A percentile compares a stretch with the other conserved stretches of the same genome.
These are phyloP conservation scores for Pasiphila rectangulata DNA, from an alignment of 2,888 invertebrate genomes.

Conservation along the genomic window DNA sequence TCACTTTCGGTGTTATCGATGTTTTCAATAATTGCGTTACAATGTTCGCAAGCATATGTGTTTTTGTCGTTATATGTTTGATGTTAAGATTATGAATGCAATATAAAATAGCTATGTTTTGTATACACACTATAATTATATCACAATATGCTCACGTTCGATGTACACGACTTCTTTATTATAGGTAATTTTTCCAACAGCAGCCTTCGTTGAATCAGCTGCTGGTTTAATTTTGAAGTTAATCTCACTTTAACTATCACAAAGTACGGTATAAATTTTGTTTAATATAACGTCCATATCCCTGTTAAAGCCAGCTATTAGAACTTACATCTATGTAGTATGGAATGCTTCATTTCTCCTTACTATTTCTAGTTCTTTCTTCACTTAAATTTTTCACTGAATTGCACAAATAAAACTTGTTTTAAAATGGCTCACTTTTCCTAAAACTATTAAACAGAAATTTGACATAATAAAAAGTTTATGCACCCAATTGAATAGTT, in stretches of 20 bases:
- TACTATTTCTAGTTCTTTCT: constrained; percentile 74
- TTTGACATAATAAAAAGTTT: constrained; percentile 48
- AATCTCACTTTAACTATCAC: constrained; percentile 40
- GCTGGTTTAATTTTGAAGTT: constrained; percentile 45
- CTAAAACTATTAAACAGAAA: constrained; percentile 60
- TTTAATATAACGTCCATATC: constrained; percentile 73
- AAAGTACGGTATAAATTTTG: constrained; percentile 52
- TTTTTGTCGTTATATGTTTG: constrained; percentile 38
- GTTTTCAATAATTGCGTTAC: constrained; percentile 39
- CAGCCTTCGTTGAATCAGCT: constrained; percentile 50
- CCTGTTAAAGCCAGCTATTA: constrained; percentile 81
- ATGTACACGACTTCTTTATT: constrained; percentile 51
- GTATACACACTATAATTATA: constrained; percentile 44
- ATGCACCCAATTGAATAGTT: constrained; percentile 63
- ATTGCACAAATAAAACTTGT: constrained; percentile 76
- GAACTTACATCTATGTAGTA: constrained; percentile 71
- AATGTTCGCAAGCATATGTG: constrained; percentile 46
- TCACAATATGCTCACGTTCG: constrained; percentile 56
- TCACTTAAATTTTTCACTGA: constrained; percentile 76
- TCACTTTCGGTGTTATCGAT: constrained; percentile 59
- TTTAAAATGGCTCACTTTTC: constrained; percentile 82
- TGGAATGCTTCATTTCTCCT: constrained; percentile 80
- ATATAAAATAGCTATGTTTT: constrained; percentile 32
- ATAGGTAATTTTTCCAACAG: constrained; percentile 41
- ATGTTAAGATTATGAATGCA: constrained; percentile 46